Evolutionary conservation across 2,113 vertebrate species (phyloP).

Genomic region (Bagarius yarrelli): DNA sequence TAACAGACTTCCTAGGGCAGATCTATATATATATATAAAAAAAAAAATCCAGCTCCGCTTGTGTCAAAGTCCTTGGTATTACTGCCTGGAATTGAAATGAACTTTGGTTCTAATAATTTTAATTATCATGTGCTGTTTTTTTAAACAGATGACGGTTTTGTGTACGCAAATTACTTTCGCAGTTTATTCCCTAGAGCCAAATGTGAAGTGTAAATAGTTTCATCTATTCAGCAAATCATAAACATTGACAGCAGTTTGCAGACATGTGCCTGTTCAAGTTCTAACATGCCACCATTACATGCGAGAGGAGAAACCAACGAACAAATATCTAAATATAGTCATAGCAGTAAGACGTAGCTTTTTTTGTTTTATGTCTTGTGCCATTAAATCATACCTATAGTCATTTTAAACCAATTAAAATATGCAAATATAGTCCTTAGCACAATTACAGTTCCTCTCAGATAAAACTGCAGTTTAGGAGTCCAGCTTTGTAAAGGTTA

Average conservation of each 20-base stretch:
- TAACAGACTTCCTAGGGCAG: neutral
- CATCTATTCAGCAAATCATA: neutral
- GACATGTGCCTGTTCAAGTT: conserved; percentile 23
- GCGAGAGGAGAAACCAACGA: conserved; percentile 3
- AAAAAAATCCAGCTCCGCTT: neutral
- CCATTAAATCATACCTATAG: neutral
- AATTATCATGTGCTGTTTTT: neutral
- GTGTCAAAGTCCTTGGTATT: neutral
- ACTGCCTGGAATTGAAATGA: neutral
- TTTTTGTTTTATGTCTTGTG: neutral
- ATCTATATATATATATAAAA: too few relatives aligned
- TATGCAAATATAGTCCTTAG: neutral
- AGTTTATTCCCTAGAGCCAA: neutral
- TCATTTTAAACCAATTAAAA: neutral
- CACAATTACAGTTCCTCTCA: conserved; percentile 1
- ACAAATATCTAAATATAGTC: neutral
- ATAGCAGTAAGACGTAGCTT: neutral
- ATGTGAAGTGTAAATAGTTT: conserved; percentile 10
- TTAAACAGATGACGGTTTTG: neutral
- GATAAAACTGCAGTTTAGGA: conserved; percentile 1
- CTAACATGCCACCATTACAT: neutral
- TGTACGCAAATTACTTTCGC: neutral
- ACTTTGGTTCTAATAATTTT: neutral
- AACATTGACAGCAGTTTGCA: neutral
- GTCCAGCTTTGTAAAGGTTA: neutral